These are phyloP conservation scores for Turdus rufiventris DNA, from an alignment of 2,113 vertebrate species.

Conservation along the genomic window DNA sequence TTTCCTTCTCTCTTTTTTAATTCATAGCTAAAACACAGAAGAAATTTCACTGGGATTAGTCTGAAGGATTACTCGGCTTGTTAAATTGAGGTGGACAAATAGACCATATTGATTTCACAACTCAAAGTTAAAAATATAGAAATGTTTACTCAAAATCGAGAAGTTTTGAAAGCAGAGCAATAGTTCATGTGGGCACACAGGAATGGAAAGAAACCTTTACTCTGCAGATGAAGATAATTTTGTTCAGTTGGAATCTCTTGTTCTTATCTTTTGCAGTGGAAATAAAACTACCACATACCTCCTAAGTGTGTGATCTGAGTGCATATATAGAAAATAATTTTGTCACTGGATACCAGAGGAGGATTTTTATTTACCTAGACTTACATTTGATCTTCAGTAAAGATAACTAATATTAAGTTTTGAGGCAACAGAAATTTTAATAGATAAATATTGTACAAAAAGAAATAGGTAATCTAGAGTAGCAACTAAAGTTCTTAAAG, in stretches of 20 bases:
- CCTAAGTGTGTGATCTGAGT: background rate
- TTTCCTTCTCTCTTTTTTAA: background rate
- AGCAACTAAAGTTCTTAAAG: background rate
- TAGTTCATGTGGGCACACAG: background rate
- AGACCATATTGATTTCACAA: conserved; percentile 27
- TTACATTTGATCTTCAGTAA: background rate
- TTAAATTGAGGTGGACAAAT: conserved; percentile 46
- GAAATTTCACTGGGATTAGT: conserved; percentile 7
- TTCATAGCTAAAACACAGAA: conserved; percentile 17
- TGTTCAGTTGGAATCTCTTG: background rate
- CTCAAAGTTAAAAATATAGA: conserved; percentile 31
- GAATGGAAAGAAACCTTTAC: background rate
- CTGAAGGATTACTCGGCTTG: conserved; percentile 29
- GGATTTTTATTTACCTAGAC: background rate
- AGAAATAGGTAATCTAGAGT: background rate
- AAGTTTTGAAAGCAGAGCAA: background rate
- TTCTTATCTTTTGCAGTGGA: background rate
- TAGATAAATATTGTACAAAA: background rate
- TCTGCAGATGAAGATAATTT: background rate
- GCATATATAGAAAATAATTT: background rate
- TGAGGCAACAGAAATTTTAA: background rate
- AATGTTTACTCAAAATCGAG: background rate
- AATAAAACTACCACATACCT: background rate
- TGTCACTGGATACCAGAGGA: background rate
- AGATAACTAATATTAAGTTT: background rate